These are phyloP conservation scores for Phrynocephalus vlangalii DNA, from an alignment of 2,797 vertebrate genomes.

Conservation along the genomic window DNA sequence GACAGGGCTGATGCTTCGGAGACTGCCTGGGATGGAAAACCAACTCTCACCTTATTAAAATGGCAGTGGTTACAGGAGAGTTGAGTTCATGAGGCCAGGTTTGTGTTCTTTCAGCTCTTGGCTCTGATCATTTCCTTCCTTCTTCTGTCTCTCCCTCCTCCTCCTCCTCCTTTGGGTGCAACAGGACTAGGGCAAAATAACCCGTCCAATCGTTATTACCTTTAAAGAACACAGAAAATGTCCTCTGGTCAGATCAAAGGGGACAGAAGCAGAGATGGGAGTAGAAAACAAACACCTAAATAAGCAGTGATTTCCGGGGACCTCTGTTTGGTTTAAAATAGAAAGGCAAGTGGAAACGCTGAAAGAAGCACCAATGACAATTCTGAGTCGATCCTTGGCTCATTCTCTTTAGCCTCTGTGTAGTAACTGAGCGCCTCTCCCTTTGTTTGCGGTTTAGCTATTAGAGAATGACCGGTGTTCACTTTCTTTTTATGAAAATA, in stretches of 20 bases:
- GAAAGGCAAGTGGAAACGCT: not conserved
- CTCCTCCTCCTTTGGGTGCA: not conserved
- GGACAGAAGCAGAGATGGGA: not conserved
- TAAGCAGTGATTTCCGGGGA: not conserved
- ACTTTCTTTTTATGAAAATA: not conserved
- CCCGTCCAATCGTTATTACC: constrained; percentile 31
- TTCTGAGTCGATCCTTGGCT: not conserved
- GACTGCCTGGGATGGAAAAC: constrained; percentile 75
- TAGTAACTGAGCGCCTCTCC: not conserved
- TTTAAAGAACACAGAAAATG: constrained; percentile 8
- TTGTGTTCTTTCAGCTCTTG: constrained; percentile 70
- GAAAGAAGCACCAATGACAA: not conserved
- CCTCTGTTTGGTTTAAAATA: not conserved
- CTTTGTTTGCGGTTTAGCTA: constrained; percentile 9
- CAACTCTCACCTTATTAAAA: constrained; percentile 84
- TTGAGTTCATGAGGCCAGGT: constrained; percentile 72
- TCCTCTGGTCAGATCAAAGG: not conserved
- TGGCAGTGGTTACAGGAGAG: constrained; percentile 81
- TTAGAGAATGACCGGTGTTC: constrained; percentile 11
- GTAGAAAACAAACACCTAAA: constrained; percentile 44
- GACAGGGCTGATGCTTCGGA: constrained; percentile 72
- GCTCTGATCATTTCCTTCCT: constrained; percentile 50
- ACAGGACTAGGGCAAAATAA: constrained; percentile 47
- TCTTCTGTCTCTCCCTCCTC: constrained; percentile 12
- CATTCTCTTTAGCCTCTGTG: not conserved